Evolutionary conservation across 2,113 vertebrate genomes (phyloP).

Genomic region (Gallinago jamesoni): DNA sequence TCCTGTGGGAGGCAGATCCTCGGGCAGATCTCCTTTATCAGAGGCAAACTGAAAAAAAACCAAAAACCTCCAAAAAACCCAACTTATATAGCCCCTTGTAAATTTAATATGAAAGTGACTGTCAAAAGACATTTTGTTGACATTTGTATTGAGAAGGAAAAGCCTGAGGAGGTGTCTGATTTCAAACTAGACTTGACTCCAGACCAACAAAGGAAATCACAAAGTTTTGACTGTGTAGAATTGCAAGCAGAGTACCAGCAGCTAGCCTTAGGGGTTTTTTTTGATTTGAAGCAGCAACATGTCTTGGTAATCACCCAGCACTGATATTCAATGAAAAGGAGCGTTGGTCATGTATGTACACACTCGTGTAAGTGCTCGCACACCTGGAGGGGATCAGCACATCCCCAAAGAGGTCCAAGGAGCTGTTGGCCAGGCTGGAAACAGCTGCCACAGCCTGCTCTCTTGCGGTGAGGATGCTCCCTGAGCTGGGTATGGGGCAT

Average conservation of each 20-base stretch:
- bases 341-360: accelerated
- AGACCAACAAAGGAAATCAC: not conserved
- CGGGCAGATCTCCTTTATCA: not conserved
- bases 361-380: accelerated
- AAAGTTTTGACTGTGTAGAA: not conserved
- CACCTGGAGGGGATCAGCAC: not conserved
- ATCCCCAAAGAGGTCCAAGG: not conserved
- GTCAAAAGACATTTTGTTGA: not conserved
- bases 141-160: not conserved
- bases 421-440: not conserved
- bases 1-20: not conserved
- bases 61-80: not conserved
- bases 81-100: not conserved
- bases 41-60: not conserved
- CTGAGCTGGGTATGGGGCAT: not conserved
- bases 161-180: not conserved
- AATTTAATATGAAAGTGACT: not conserved
- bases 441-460: not conserved
- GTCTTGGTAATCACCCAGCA: not conserved
- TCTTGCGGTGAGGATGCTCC: not conserved
- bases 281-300: accelerated
- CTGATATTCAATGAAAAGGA: not conserved
- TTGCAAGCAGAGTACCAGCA: not conserved
- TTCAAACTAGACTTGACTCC: not conserved
- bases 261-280: not conserved